Evolutionary conservation across 1,140 invertebrate genomes (phyloP).

Genomic region (Ruditapes philippinarum): DNA sequence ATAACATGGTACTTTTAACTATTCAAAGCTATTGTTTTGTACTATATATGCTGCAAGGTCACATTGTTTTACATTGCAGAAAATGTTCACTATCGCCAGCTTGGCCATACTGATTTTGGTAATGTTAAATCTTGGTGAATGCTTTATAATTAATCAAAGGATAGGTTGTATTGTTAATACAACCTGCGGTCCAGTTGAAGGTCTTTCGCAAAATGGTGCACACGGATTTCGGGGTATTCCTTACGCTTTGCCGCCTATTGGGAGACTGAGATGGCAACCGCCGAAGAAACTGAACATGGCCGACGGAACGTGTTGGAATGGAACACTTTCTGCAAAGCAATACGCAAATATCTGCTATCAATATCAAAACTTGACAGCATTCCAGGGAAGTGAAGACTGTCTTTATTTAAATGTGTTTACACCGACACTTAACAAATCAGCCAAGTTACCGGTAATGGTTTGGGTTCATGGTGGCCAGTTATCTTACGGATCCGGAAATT

Average conservation of each 20-base stretch:
- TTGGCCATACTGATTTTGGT: background rate
- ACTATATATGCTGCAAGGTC: too few relatives aligned
- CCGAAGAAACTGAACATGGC: constrained; percentile 6
- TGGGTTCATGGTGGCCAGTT: constrained; percentile 76
- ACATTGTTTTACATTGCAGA: constrained; percentile 8
- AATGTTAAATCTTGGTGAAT: background rate
- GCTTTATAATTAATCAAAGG: background rate
- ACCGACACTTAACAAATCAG: constrained; percentile 68
- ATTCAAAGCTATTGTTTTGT: too few relatives aligned
- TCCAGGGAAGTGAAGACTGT: constrained; percentile 77
- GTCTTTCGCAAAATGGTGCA: constrained; percentile 1
- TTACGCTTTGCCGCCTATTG: constrained; percentile 18
- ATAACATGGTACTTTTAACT: too few relatives aligned
- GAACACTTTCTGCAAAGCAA: background rate
- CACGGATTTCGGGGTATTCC: constrained; percentile 35
- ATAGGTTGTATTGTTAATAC: background rate
- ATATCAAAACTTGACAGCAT: background rate
- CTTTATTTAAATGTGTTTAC: constrained; percentile 81
- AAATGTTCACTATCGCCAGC: background rate
- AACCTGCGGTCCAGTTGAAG: constrained; percentile 32
- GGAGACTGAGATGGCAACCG: constrained; percentile 31
- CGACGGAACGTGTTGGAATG: constrained; percentile 20
- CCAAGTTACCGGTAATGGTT: constrained; percentile 73
- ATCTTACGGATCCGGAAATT: constrained; percentile 4
- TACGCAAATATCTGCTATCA: constrained; percentile 22